These are phyloP conservation scores for Eremobia ochroleuca DNA, from an alignment of 2,888 invertebrate genomes.

Conservation along the genomic window DNA sequence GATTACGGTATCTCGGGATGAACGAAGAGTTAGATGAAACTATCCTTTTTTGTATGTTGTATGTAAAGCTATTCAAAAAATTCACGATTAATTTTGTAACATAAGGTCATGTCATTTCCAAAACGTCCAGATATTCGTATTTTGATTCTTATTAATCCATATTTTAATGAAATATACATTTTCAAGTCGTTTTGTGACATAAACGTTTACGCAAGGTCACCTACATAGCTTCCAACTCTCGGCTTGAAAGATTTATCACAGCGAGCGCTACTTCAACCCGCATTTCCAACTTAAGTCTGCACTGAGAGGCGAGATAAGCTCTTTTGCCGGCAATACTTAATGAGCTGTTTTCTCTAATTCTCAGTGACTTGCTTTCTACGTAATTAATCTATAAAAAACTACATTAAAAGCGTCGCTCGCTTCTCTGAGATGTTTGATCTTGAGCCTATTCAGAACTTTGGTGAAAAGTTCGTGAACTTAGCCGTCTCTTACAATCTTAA, in stretches of 20 bases:
- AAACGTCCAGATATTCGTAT: neutral
- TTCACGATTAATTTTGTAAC: neutral
- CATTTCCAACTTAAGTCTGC: slow-evolving; percentile 36
- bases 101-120: neutral
- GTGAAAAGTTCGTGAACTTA: slow-evolving; percentile 26
- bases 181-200: neutral
- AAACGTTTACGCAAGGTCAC: slow-evolving; percentile 2
- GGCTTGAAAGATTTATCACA: slow-evolving; percentile 40
- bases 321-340: slow-evolving; percentile 37
- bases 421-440: slow-evolving; percentile 27
- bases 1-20: slow-evolving; percentile 20
- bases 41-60: neutral
- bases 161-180: neutral
- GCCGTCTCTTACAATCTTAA: slow-evolving; percentile 33
- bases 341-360: slow-evolving; percentile 43
- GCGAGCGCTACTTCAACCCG: slow-evolving; percentile 22
- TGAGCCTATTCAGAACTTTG: slow-evolving; percentile 35
- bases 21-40: slow-evolving; percentile 15
- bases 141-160: neutral
- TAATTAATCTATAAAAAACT: slow-evolving; percentile 22
- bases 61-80: neutral
- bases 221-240: neutral
- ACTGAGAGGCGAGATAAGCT: slow-evolving; percentile 40
- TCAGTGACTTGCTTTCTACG: slow-evolving; percentile 14
- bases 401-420: slow-evolving; percentile 7